Evolutionary conservation across 1,140 invertebrate species (phyloP).

Genomic region (Akabosia matsudoensis): DNA sequence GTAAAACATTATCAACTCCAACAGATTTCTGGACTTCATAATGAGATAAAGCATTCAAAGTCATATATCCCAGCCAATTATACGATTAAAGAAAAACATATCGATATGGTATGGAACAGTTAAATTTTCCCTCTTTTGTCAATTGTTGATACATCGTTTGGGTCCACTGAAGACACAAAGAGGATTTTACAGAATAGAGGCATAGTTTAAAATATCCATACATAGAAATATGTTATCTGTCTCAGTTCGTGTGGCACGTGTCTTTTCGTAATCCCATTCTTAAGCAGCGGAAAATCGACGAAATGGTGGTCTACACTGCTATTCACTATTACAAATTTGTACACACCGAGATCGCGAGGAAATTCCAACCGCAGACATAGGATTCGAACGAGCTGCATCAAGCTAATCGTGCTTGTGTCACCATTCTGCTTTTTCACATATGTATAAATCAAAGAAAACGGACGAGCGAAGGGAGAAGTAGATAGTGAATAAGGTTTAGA

Average conservation of each 20-base stretch:
- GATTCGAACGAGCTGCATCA: background rate
- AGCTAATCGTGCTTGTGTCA: background rate
- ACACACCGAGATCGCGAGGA: too few species aligned
- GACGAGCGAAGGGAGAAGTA: background rate
- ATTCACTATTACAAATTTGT: background rate
- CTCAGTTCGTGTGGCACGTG: background rate
- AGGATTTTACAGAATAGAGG: too few species aligned
- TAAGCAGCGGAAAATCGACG: constrained; percentile 3
- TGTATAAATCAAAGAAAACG: background rate
- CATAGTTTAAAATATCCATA: background rate
- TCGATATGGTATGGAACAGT: too few species aligned
- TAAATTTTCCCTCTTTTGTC: too few species aligned
- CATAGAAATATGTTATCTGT: background rate
- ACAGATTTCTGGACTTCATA: too few species aligned
- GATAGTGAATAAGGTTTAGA: background rate
- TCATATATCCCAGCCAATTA: too few species aligned
- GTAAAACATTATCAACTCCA: too few species aligned
- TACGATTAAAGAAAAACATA: too few species aligned
- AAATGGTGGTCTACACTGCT: background rate
- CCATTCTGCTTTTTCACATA: background rate
- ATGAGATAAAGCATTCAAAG: too few species aligned
- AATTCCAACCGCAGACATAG: background rate
- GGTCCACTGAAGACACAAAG: too few species aligned
- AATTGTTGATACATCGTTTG: too few species aligned
- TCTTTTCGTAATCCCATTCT: background rate